These are phyloP conservation scores for Conus ventricosus DNA, from an alignment of 1,140 invertebrate species.

Conservation along the genomic window DNA sequence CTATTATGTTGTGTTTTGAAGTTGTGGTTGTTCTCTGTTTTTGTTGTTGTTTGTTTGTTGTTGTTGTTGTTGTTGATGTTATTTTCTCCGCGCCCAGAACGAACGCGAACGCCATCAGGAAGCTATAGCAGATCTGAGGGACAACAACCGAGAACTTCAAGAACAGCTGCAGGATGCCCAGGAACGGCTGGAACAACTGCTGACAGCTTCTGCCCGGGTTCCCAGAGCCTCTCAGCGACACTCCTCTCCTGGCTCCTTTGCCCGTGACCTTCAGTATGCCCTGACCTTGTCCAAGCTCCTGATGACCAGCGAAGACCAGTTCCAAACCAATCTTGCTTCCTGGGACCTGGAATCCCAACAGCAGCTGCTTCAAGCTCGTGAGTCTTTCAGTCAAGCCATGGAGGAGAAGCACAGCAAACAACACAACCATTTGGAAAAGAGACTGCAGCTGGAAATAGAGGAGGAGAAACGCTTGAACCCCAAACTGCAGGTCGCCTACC, in stretches of 20 bases:
- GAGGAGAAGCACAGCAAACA: not conserved
- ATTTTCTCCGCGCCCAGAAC: not conserved
- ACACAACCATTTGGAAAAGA: not conserved
- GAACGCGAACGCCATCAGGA: constrained; percentile 25
- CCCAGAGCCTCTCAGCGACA: not conserved
- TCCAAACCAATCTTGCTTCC: not conserved
- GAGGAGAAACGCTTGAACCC: not conserved
- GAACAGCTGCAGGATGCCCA: constrained; percentile 33
- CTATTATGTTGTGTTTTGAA: not conserved
- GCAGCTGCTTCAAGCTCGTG: not conserved
- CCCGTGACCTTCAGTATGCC: not conserved
- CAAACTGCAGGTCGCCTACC: not conserved
- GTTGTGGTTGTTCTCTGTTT: not conserved
- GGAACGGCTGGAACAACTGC: constrained; percentile 17
- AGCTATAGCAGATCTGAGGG: constrained; percentile 19
- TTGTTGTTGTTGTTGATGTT: not conserved
- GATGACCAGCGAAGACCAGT: not conserved
- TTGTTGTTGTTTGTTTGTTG: not conserved
- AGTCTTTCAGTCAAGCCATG: not conserved
- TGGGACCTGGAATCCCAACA: constrained; percentile 12
- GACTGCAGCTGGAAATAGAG: not conserved
- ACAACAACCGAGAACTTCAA: constrained; percentile 34
- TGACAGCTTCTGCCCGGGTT: not conserved
- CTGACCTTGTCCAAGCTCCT: constrained; percentile 13
- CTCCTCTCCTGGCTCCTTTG: not conserved